Conservation (phyloP, 2,888 invertebrate species). For the Boloria selene region DNA sequence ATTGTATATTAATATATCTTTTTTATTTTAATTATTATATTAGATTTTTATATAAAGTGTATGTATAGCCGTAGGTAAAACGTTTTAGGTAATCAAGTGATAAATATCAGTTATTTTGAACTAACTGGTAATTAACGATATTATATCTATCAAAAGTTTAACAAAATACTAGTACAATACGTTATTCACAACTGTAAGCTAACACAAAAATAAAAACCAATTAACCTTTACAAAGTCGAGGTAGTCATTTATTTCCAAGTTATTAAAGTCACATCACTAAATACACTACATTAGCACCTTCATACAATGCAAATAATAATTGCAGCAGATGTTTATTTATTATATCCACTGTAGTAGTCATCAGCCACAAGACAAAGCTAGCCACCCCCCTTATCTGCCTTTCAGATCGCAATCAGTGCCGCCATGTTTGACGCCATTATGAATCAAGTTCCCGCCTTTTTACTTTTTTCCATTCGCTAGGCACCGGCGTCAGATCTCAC, state of each 20-base stretch:
- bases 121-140: too few relatives aligned
- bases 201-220: constrained; percentile 18
- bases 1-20: too few relatives aligned
- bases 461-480: constrained; percentile 68
- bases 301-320: constrained; percentile 37
- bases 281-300: constrained; percentile 37
- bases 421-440: constrained; percentile 77
- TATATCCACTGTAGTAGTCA: constrained; percentile 38
- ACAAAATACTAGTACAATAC: not conserved
- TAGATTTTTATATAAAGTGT: too few relatives aligned
- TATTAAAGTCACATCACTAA: constrained; percentile 34
- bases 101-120: too few relatives aligned
- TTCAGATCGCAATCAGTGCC: constrained; percentile 76
- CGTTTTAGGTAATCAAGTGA: too few relatives aligned
- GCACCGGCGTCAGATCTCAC: constrained; percentile 76
- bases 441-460: constrained; percentile 79
- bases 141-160: not conserved
- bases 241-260: constrained; percentile 20
- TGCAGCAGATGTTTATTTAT: constrained; percentile 51
- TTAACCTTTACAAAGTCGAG: constrained; percentile 12
- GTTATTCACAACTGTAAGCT: not conserved
- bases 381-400: constrained; percentile 73
- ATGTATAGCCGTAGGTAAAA: too few relatives aligned
- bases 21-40: too few relatives aligned
- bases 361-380: constrained; percentile 54